Evolutionary conservation across 2,888 invertebrate genomes (phyloP), one percentile per base, ranked within the genome.

Genomic region (Agriopis aurantiaria): DNA sequence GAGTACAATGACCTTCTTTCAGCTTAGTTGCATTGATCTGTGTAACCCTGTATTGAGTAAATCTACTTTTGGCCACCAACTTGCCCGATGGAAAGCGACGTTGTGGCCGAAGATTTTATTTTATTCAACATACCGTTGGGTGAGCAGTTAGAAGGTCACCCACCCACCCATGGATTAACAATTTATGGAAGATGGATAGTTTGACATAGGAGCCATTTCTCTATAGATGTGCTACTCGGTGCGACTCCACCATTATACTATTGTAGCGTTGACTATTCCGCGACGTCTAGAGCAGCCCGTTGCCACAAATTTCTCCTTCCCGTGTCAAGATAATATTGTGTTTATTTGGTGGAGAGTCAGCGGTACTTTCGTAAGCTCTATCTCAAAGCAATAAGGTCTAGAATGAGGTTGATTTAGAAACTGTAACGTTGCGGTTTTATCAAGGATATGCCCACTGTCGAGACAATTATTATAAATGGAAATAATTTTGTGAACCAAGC

Each of bases 301-400:
- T 65, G 41, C 65, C 69, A 53, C 71, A 69, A 71, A 74, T 74
- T 68, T 69, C 72, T 72, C 58, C 62, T 62, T 71, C 59, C 49
- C 60, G 58, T 71, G 73, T 73, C 73, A 71, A 71, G 69, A 71
- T 74, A 71, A 74, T 69, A 62, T 68, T 69, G 69, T 69, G 72
- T 69, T 72, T 72, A 69, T 64, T 72, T 55, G 51, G 61, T n/a
- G 56, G 46, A 10, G 52, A 65, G 56, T 56, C 61, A 65, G 60
- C 51, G 40, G 53, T 23, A 23, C 14, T 11, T 33, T 23, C n/a
- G 33, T 64, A 33, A 23, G 7, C 59, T 41, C 62, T 72, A 63
- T 61, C 57, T n/a, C 51, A 0, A 23, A 8, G 67, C 14, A 17
- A 17, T 65, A 72, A 41, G 40, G 68, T 59, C 23, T 23, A 63